Percentiles rank a stretch among this genome's conserved stretches.
These are phyloP conservation scores for Lasioglossum villosulum DNA, from an alignment of 2,888 invertebrate species.

Conservation along the genomic window DNA sequence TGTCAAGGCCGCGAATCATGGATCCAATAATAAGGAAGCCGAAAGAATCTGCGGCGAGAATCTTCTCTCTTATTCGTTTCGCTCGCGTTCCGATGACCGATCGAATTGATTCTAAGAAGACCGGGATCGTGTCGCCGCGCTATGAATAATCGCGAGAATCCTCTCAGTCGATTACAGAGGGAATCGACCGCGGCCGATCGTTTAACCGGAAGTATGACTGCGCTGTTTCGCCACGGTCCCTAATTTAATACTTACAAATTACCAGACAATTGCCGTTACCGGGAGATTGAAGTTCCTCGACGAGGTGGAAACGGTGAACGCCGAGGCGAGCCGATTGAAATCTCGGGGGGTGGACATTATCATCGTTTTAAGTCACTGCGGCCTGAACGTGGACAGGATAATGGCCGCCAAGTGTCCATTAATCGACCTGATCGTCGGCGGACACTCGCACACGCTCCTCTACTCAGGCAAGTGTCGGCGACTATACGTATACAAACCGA, in stretches of 20 bases:
- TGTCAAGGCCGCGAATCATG: not conserved
- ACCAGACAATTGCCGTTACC: constrained; percentile 88
- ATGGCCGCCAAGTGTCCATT: constrained; percentile 89
- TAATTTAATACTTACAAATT: constrained; percentile 48
- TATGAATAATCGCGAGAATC: not conserved
- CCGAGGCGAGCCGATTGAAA: constrained; percentile 88
- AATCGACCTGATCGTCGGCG: constrained; percentile 94
- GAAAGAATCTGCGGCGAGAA: not conserved
- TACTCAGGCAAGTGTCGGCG: constrained; percentile 85
- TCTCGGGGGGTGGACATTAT: constrained; percentile 90
- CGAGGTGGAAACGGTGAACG: constrained; percentile 88
- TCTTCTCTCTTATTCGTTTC: not conserved
- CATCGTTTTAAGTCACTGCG: constrained; percentile 93
- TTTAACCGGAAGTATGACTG: constrained; percentile 39
- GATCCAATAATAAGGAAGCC: not conserved
- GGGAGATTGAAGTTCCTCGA: constrained; percentile 89
- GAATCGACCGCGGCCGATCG: not conserved
- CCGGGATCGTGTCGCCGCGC: not conserved
- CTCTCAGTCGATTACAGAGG: constrained; percentile 20
- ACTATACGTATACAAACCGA: not conserved
- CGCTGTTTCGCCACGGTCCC: constrained; percentile 18
- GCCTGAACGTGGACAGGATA: constrained; percentile 88
- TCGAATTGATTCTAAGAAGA: constrained; percentile 12
- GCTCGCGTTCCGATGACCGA: not conserved
- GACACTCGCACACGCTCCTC: constrained; percentile 92